A percentile compares a stretch with the other conserved stretches of the same genome.
These are phyloP conservation scores for Helicolenus hilgendorfi DNA, from an alignment of 2,797 vertebrate species.

Conservation along the genomic window DNA sequence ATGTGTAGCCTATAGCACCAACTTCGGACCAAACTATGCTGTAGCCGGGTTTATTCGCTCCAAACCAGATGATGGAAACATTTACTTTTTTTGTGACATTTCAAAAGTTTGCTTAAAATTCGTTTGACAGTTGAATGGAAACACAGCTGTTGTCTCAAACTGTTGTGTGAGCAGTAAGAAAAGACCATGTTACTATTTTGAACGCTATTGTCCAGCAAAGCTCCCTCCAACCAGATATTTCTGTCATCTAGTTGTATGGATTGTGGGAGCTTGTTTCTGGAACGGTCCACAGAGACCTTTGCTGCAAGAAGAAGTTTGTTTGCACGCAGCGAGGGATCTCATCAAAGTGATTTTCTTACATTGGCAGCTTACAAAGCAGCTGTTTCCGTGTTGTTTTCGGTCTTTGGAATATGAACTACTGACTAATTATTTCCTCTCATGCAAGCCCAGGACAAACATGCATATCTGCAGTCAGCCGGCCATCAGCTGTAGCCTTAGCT, in stretches of 20 bases:
- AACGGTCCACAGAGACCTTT: neutral
- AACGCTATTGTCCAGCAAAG: neutral
- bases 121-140: no score
- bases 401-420: neutral
- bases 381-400: neutral
- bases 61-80: no score
- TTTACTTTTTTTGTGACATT: no score
- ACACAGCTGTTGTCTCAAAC: neutral
- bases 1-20: no score
- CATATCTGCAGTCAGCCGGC: constrained; percentile 8
- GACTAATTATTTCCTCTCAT: neutral
- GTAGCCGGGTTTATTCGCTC: no score
- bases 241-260: neutral
- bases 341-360: neutral
- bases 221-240: neutral
- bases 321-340: neutral
- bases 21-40: no score
- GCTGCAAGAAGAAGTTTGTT: neutral
- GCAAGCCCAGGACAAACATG: neutral
- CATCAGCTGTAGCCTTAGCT: neutral
- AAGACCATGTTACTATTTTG: neutral
- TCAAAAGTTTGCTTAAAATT: no score
- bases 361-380: neutral
- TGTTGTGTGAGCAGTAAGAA: neutral
- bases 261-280: neutral